phyloP scores from a whole-genome alignment of 2,888 invertebrate species.

The Pyralis farinalis region DNA sequence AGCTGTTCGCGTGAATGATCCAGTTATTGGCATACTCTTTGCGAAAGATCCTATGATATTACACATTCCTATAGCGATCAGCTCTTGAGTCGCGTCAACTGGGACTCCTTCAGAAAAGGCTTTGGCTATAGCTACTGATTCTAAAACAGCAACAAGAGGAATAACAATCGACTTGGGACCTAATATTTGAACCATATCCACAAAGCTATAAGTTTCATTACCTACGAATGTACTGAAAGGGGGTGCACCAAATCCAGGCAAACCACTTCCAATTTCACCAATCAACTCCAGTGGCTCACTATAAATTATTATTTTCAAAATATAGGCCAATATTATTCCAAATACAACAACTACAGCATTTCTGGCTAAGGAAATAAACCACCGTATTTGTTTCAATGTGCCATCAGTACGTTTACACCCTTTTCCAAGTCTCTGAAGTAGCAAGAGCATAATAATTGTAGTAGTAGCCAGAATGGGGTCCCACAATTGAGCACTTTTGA shows the following conservation, averaged over 20 bases:
- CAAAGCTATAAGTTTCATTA: slow-evolving; percentile 81
- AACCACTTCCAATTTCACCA: slow-evolving; percentile 83
- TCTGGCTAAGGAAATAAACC: slow-evolving; percentile 85
- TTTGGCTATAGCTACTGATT: slow-evolving; percentile 87
- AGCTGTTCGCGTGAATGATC: slow-evolving; percentile 92
- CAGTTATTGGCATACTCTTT: slow-evolving; percentile 92
- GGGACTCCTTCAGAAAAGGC: slow-evolving; percentile 89
- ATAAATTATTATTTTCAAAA: slow-evolving; percentile 41
- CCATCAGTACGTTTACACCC: slow-evolving; percentile 71
- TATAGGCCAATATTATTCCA: slow-evolving; percentile 84
- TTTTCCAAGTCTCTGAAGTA: slow-evolving; percentile 82
- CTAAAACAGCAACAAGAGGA: slow-evolving; percentile 86
- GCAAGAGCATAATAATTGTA: slow-evolving; percentile 82
- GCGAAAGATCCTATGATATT: slow-evolving; percentile 92
- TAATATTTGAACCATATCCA: slow-evolving; percentile 82
- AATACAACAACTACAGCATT: slow-evolving; percentile 91
- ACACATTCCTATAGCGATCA: slow-evolving; percentile 92
- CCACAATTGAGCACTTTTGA: slow-evolving; percentile 80
- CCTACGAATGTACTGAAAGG: slow-evolving; percentile 83
- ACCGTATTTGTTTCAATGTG: slow-evolving; percentile 73
- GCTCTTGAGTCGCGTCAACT: slow-evolving; percentile 94
- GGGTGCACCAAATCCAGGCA: slow-evolving; percentile 85
- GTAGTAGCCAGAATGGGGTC: slow-evolving; percentile 84
- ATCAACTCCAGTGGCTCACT: slow-evolving; percentile 84
- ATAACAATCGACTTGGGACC: slow-evolving; percentile 83